Evolutionary conservation across 2,888 invertebrate species (phyloP), one percentile per base, ranked within the genome.

Genomic region (Miltochrista miniata): DNA sequence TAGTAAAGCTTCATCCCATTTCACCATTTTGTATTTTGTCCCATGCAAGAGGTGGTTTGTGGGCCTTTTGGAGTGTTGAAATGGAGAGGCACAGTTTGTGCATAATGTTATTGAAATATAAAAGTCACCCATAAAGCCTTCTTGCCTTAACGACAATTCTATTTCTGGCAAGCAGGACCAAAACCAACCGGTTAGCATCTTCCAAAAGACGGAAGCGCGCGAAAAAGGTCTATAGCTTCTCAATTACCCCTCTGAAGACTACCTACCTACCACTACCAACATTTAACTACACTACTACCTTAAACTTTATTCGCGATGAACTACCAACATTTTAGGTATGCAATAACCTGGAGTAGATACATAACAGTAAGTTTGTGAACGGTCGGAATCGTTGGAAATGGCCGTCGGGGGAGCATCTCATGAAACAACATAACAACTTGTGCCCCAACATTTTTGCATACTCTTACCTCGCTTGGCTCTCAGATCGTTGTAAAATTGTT

Each of bases 341-440:
- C 64, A 56, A 59, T 62, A 66, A 65, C 56, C 59, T 43, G 38
- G 43, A 43, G 49, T 52, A 52, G 49, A 61, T 54, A 62, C 48
- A 24, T 24, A 47, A 48, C 41, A 48, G 35, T 49, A 52, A 62
- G 56, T 61, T 57, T 10, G 39, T 50, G 49, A 53, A 48, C 43
- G 30, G 35, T 42, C 47, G 40, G 40, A 30, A 34, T 51, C 48
- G 48, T 70, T 66, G 61, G 68, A 64, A 76, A 75, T 69, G 66
- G 69, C 64, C 56, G 64, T 59, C 65, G 47, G 47, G 54, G 50
- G 55, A 48, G 56, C 44, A 46, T 67, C 69, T 71, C 69, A 72
- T 73, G 64, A 75, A 74, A 72, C 72, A 68, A 73, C 64, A 56
- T 30, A 59, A 47, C 45, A 55, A 68, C 63, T 62, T 66, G 46